Evolutionary conservation across 2,113 vertebrate genomes (phyloP), one percentile per base, ranked within the genome.

Genomic region (Smithornis capensis): DNA sequence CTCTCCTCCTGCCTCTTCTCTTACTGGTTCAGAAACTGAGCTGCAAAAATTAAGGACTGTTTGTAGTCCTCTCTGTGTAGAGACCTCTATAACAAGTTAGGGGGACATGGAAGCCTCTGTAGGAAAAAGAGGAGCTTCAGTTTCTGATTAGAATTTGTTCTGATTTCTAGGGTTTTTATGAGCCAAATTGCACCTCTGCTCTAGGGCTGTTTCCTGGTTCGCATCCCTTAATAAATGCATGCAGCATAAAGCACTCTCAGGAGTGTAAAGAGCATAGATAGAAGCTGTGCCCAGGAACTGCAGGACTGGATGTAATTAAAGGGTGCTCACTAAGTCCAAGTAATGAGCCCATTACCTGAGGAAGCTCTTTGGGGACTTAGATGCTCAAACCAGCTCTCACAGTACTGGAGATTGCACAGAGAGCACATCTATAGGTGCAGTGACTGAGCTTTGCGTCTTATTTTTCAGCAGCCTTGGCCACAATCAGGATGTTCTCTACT

Each of bases 221-320:
- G 35, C 67, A 62, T 80, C 38, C 71, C 18, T 52, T 93, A 82
- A 91, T 69, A 77, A 89, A 79, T 57, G 38, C 56, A 7, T 53
- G 45, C 45, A 52, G 28, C n/a, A 83, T 77, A 88, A 91, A 81
- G 80, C 68, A 77, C 59, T 37, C 52, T 35, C 79, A 73, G 31
- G 85, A 63, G 64, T 94, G 52, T 69, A 52, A 94, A 94, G 64
- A 81, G 45, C 69, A 23, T 23, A 80, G 37, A 31, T 50, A 83
- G 91, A 70, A 89, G 63, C 42, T 31, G 42, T 82, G 71, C 71
- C 67, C 47, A 27, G 44, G 33, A 93, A 71, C 35, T 64, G 49
- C 59, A 60, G 87, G 47, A 52, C 73, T 78, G 38, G 47, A 8
- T 75, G 38, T 90, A 92, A 92, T 93, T 93, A 95, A 93, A 83